phyloP scores from a whole-genome alignment of 1,140 invertebrate genomes.

The Trachymyrmex septentrionalis region DNA sequence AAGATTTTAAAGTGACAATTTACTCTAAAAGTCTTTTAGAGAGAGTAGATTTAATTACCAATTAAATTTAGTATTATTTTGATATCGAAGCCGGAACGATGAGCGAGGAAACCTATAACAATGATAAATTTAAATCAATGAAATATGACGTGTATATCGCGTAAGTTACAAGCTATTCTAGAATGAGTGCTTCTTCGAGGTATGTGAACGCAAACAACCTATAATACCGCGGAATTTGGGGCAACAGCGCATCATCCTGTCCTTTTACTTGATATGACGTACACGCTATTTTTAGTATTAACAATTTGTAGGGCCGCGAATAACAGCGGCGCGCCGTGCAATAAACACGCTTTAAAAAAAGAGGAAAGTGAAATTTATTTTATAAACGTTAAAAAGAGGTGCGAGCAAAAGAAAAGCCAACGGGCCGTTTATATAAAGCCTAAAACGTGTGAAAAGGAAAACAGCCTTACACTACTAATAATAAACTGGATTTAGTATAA shows the following conservation, averaged over 20 bases:
- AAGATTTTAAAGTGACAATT: too few species aligned
- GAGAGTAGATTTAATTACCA: not conserved
- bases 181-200: not conserved
- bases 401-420: constrained; percentile 12
- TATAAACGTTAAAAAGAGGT: not conserved
- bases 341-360: constrained; percentile 62
- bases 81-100: not conserved
- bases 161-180: not conserved
- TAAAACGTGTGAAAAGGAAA: constrained; percentile 15
- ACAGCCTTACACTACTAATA: not conserved
- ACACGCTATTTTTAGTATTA: constrained; percentile 74
- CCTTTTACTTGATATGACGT: constrained; percentile 64
- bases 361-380: constrained; percentile 8
- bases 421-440: not conserved
- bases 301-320: constrained; percentile 67
- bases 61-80: not conserved
- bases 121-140: not conserved
- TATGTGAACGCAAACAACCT: constrained; percentile 36
- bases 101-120: not conserved
- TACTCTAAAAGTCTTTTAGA: too few species aligned
- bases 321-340: constrained; percentile 54
- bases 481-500: not conserved
- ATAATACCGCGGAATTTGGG: constrained; percentile 68
- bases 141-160: not conserved
- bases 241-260: constrained; percentile 49